Evolutionary conservation across 2,888 invertebrate genomes (phyloP), one percentile per base, ranked within the genome.

Genomic region (Euproctis similis): DNA sequence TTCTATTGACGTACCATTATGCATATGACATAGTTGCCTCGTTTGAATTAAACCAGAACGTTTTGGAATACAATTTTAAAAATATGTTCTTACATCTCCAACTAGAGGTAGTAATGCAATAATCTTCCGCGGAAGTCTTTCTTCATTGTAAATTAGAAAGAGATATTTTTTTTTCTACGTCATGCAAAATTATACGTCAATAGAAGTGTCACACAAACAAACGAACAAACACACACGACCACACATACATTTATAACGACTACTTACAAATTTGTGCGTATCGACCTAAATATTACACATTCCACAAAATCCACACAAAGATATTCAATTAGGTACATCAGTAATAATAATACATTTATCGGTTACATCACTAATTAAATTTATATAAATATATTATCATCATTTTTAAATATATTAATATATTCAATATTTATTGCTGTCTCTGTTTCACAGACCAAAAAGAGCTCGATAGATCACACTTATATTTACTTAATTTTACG

Each of bases 211-310:
- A 48, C 33, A 39, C 46, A 33, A 38, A 42, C 47, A 34, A 34
- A 53, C 57, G 58, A 48, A 48, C 58, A 14, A 8, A 36, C 50
- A 42, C 49, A 39, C 55, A 64, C 59, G n/a, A n/a, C 50, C 42
- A 41, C 53, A 42, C 49, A 39, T 56, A 64, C 59, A n/a, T n/a
- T 49, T 42, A 41, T 53, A 61, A 60, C 48, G 26, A 61, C 80
- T 82, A 80, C 72, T 63, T 78, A 80, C 66, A 60, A n/a, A 68
- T 78, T 82, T 82, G 82, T 82, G 82, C 82, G 82, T 82, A 72
- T 82, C 78, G 62, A 71, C 61, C 73, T 80, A 77, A 64, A 43
- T 59, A n/a, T 46, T 40, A 66, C 65, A 69, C 53, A 57, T 48
- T 55, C 64, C 58, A 56, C 60, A 54, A 51, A 21, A n/a, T 42